Base-by-base conservation (phyloP, 2,113 vertebrate genomes). In the Lophura nycthemera region DNA sequence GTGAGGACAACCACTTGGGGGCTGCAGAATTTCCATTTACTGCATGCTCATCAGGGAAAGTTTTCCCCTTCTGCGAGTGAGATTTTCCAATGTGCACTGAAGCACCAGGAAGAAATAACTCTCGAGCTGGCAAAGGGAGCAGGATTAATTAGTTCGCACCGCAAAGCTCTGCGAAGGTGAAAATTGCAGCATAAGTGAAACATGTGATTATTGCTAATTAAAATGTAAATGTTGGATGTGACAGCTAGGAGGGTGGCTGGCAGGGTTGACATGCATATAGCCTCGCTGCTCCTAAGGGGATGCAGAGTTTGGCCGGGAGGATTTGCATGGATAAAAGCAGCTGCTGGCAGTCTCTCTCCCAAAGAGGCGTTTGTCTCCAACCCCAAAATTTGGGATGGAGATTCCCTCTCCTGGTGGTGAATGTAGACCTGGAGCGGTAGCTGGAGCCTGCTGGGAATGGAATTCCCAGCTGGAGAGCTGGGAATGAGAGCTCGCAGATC, bases 161-260 rank as follows among this genome's bases (percentile, higher is more conserved):
- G 66, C 65, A 57, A 60, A 86, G 80, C 92, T 42, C 83, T 75
- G 70, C 1, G 8, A 86, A 90, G 93, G 93, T 95, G 83, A 92
- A 92, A 96, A 94, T 93, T 92, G 90, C 93, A 40, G 43, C 69
- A 70, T 94, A 80, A 96, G 86, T 69, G 83, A 83, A 94, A 95
- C 88, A 60, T 73, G 47, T 43, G 66, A 88, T 96, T 83, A 86
- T 36, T 64, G 34, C 81, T 93, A 90, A 94, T 93, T 94, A 95
- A 96, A 94, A 96, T 88, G 88, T 88, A 93, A 92, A 71, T 88
- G 83, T 61, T 63, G 21, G 65, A 69, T 84, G 63, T 93, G 95
- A 93, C 86, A 93, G 47, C 72, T 77, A 22, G 61, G 54, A 79
- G 38, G 8, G 43, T 70, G 57, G 71, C 67, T 92, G 82, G 40